phyloP scores from a whole-genome alignment of 2,888 invertebrate species.

The Drosophila emarginata region DNA sequence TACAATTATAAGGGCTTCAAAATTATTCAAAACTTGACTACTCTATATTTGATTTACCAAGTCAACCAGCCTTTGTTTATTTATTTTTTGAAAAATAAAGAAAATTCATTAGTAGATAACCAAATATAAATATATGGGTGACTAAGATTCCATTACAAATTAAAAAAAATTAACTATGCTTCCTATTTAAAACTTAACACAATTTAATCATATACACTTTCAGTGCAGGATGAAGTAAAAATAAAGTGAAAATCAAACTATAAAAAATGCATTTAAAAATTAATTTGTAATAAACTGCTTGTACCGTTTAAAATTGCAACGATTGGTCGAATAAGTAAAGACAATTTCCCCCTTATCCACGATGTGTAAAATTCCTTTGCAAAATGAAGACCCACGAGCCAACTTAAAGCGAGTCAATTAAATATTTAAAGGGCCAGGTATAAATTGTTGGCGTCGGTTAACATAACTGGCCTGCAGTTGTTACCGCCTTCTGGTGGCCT shows the following conservation, averaged over 20 bases:
- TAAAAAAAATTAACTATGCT: no score
- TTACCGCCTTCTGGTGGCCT: conserved; percentile 47
- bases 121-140: no score
- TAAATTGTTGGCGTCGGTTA: conserved; percentile 53
- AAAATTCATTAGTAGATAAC: no score
- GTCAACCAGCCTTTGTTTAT: no score
- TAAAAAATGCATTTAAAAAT: background rate
- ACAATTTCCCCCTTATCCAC: background rate
- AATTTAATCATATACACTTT: background rate
- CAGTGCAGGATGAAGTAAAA: background rate
- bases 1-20: no score
- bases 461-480: conserved; percentile 21
- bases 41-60: no score
- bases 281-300: background rate
- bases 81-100: no score
- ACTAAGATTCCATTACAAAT: no score
- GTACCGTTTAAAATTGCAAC: background rate
- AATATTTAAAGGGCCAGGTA: conserved; percentile 54
- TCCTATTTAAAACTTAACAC: no score
- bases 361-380: background rate
- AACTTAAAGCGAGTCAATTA: conserved; percentile 54
- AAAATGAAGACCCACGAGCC: background rate
- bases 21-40: no score
- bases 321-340: background rate
- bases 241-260: background rate